Evolutionary conservation across 1,140 invertebrate genomes (phyloP), one percentile per base, ranked within the genome.

Genomic region (Colletes gigas): DNA sequence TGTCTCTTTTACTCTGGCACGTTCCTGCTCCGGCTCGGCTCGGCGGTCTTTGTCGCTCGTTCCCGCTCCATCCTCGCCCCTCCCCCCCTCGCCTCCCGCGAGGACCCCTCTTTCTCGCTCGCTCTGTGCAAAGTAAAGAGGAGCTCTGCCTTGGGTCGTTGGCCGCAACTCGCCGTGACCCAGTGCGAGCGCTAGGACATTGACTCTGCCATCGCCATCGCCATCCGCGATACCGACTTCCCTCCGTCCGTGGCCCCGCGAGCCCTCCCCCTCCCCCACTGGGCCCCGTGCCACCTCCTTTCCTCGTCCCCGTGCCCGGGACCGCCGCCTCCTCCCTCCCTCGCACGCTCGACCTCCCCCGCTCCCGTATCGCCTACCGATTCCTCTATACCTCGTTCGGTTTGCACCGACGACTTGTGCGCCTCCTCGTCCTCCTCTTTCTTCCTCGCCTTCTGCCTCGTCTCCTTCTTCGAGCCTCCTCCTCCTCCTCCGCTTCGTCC

Each of bases 101-200:
- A 21, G 65, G 75, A 52, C 66, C 66, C 68, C 77, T 82, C 77
- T 30, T 69, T 82, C 78, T 79, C 74, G 83, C 84, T 88, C 84
- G 86, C 88, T 89, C 89, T 90, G 91, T 92, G 92, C 91, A 92
- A 93, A 92, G 92, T 90, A 92, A 92, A 92, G 92, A 93, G 90
- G 89, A 92, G 90, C 90, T 73, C 19, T 91, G 85, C 78, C 88
- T 90, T 85, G 88, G 93, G 92, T 93, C 93, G 91, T 92, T 93
- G 93, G 89, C 93, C 93, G 92, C 90, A 91, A 90, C 91, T 93
- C 90, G 92, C 92, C 92, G 93, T 93, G 92, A 93, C 93, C 93
- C 93, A 93, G 93, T 93, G 91, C 92, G 92, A 92, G 90, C 89
- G 89, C 88, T 91, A 93, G 93, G 93, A 93, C 93, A 93, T 93